phyloP scores from a whole-genome alignment of 2,113 vertebrate genomes.

The Girardinichthys multiradiatus region DNA sequence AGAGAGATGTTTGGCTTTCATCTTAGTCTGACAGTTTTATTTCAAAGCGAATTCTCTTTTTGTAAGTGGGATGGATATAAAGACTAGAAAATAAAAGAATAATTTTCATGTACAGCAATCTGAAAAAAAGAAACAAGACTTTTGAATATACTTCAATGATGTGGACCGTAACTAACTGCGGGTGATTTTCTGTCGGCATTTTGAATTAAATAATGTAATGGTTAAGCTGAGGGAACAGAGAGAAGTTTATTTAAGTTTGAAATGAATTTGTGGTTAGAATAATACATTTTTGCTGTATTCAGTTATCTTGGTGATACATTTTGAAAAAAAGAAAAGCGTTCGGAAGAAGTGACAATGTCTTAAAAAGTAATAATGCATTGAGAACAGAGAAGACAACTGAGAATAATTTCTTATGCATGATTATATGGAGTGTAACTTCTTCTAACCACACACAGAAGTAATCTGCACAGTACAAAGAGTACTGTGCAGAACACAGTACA shows the following conservation, averaged over 20 bases:
- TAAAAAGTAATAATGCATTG: not conserved
- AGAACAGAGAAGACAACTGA: not conserved
- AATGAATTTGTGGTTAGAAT: constrained; percentile 10
- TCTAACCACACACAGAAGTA: not conserved
- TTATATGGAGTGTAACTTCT: not conserved
- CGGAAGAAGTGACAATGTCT: not conserved
- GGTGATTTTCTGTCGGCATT: not conserved
- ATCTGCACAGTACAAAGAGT: too few relatives aligned
- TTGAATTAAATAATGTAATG: not conserved
- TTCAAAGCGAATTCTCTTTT: constrained; percentile 46
- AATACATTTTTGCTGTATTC: constrained; percentile 11
- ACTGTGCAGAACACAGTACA: too few relatives aligned
- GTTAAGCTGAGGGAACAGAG: constrained; percentile 2
- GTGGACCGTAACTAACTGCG: not conserved
- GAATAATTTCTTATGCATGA: not conserved
- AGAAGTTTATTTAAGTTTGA: not conserved
- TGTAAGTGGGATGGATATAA: constrained; percentile 5
- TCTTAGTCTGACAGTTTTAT: constrained; percentile 34
- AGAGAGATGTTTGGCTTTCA: constrained; percentile 35
- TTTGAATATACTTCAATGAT: not conserved
- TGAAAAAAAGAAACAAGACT: not conserved
- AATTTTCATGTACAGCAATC: not conserved
- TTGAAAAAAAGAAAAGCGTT: not conserved
- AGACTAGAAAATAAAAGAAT: not conserved
- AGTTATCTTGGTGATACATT: constrained; percentile 3